A percentile compares a stretch with the other conserved stretches of the same genome.
Evolutionary conservation across 2,888 invertebrate species (phyloP).

Genomic region (Pterostichus madidus): DNA sequence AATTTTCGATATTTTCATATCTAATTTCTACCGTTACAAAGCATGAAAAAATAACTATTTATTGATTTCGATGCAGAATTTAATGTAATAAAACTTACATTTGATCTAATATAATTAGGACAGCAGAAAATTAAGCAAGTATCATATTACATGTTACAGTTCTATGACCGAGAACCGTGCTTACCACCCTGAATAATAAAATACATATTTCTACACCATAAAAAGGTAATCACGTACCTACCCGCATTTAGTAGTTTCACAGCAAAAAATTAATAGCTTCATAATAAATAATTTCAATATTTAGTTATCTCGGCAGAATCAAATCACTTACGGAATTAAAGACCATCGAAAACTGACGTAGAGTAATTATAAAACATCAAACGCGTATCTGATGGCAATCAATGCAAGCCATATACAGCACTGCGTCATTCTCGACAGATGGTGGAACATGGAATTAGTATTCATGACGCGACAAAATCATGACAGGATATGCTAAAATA

Average conservation of each 20-base stretch:
- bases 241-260: conserved; percentile 17
- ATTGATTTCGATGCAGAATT: no score
- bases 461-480: neutral
- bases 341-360: conserved; percentile 17
- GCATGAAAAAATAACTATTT: no score
- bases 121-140: no score
- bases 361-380: conserved; percentile 47
- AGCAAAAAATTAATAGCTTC: neutral
- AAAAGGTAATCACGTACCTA: conserved; percentile 6
- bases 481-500: neutral
- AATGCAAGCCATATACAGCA: conserved; percentile 28
- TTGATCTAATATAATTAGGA: no score
- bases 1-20: no score
- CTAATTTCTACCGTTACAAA: no score
- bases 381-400: conserved; percentile 11
- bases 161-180: no score
- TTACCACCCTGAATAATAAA: conserved; percentile 9
- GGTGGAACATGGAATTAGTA: neutral
- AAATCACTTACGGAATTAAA: conserved; percentile 25
- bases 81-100: no score
- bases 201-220: neutral
- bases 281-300: conserved; percentile 28
- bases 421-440: neutral
- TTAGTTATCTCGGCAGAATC: conserved; percentile 8
- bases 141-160: no score